These are phyloP conservation scores for Mesopsocus fuscifrons DNA, from an alignment of 2,888 invertebrate species.

Conservation along the genomic window DNA sequence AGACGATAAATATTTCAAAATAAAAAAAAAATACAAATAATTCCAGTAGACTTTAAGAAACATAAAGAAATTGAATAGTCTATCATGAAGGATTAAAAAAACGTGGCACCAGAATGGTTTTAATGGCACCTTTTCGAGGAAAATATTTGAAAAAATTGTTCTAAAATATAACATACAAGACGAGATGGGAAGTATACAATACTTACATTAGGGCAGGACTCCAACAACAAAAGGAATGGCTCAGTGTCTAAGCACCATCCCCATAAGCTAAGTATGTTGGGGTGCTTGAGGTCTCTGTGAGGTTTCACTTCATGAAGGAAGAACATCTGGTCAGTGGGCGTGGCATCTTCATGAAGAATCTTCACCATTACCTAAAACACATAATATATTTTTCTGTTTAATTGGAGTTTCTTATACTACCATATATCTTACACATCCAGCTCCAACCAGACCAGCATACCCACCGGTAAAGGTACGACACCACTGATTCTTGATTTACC, in stretches of 20 bases:
- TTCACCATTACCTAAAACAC: slow-evolving; percentile 65
- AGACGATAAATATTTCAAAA: slow-evolving; percentile 8
- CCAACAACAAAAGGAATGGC: slow-evolving; percentile 60
- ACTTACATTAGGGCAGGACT: slow-evolving; percentile 45
- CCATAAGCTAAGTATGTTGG: slow-evolving; percentile 47
- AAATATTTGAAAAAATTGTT: no score
- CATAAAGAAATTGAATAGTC: slow-evolving; percentile 9
- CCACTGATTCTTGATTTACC: no score
- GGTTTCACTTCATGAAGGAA: slow-evolving; percentile 59
- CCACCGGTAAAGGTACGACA: no score
- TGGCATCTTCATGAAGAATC: slow-evolving; percentile 59
- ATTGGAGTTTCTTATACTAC: no score
- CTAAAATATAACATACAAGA: no score
- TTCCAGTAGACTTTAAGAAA: slow-evolving; percentile 12
- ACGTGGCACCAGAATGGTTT: no score
- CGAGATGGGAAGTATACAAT: no score
- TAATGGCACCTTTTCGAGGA: no score
- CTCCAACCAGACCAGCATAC: no score
- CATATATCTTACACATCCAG: no score
- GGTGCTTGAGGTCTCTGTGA: slow-evolving; percentile 49
- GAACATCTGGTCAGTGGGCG: slow-evolving; percentile 50
- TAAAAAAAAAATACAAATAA: slow-evolving; percentile 9
- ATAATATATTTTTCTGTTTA: slow-evolving; percentile 25
- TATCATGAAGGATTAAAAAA: slow-evolving; percentile 9
- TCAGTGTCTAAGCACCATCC: slow-evolving; percentile 60